A percentile compares a stretch with the other conserved stretches of the same genome.
phyloP scores from a whole-genome alignment of 1,140 invertebrate genomes.

The Papilio machaon region DNA sequence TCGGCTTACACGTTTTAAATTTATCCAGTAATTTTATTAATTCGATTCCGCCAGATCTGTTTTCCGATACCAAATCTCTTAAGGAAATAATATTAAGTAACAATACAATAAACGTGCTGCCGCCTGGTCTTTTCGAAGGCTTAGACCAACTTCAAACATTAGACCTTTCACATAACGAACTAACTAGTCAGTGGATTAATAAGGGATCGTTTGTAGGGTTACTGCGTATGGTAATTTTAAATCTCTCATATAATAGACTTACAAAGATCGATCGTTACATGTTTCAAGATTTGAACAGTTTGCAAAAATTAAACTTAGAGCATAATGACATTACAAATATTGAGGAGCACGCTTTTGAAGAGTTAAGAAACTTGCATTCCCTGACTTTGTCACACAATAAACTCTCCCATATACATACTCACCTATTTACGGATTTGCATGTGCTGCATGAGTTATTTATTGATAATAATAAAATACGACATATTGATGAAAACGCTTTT shows the following conservation, averaged over 20 bases:
- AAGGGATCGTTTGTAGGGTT: constrained; percentile 89
- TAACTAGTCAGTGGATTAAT: constrained; percentile 91
- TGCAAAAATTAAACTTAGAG: constrained; percentile 90
- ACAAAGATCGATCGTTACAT: constrained; percentile 87
- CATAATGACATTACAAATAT: constrained; percentile 89
- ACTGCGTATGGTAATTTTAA: constrained; percentile 87
- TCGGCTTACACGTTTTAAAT: constrained; percentile 87
- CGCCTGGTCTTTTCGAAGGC: constrained; percentile 88
- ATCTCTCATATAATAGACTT: constrained; percentile 89
- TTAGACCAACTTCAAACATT: constrained; percentile 89
- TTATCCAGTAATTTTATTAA: constrained; percentile 89
- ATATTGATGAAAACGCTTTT: constrained; percentile 88
- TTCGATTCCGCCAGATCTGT: constrained; percentile 88
- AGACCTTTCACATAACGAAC: constrained; percentile 89
- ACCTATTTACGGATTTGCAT: constrained; percentile 88
- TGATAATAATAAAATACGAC: constrained; percentile 88
- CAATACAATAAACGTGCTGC: constrained; percentile 89
- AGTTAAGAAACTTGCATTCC: constrained; percentile 89
- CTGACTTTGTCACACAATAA: constrained; percentile 89
- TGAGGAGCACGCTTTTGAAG: constrained; percentile 87
- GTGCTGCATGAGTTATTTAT: constrained; percentile 88
- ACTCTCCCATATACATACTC: constrained; percentile 85
- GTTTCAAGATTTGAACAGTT: constrained; percentile 88
- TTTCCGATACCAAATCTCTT: constrained; percentile 86
- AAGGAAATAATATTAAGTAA: constrained; percentile 90